These are phyloP conservation scores for Plagodis pulveraria DNA, from an alignment of 2,888 invertebrate genomes.

Conservation along the genomic window DNA sequence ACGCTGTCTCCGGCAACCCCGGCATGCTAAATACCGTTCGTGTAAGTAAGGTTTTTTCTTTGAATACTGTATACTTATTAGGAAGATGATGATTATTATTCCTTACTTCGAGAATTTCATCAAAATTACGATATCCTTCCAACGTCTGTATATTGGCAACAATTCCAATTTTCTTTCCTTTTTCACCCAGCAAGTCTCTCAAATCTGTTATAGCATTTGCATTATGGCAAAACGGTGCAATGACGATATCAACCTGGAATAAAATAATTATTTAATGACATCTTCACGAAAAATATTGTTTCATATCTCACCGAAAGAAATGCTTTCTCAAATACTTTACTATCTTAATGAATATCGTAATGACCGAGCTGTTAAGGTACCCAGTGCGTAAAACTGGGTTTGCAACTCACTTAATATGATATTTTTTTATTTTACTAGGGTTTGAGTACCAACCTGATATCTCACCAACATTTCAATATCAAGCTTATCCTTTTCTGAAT, in stretches of 20 bases:
- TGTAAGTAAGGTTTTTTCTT: no score
- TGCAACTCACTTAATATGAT: no score
- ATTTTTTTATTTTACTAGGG: no score
- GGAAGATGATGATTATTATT: not conserved
- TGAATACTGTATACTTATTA: no score
- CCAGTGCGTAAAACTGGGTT: no score
- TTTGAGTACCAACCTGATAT: conserved; percentile 57
- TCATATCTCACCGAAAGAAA: no score
- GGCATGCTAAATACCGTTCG: no score
- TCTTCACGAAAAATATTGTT: not conserved
- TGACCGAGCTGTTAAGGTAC: no score
- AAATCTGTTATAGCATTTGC: conserved; percentile 55
- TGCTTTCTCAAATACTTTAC: no score
- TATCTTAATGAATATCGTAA: no score
- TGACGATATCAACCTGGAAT: conserved; percentile 66
- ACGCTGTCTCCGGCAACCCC: no score
- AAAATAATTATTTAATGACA: not conserved
- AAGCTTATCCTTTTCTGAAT: conserved; percentile 63
- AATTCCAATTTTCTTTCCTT: conserved; percentile 70
- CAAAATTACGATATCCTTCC: conserved; percentile 66
- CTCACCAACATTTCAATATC: conserved; percentile 66
- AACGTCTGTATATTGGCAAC: conserved; percentile 72
- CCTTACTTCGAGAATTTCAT: conserved; percentile 63
- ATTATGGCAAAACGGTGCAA: conserved; percentile 64
- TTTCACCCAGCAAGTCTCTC: conserved; percentile 63